Conservation (phyloP, 2,797 vertebrate species). For the Columba guinea region DNA sequence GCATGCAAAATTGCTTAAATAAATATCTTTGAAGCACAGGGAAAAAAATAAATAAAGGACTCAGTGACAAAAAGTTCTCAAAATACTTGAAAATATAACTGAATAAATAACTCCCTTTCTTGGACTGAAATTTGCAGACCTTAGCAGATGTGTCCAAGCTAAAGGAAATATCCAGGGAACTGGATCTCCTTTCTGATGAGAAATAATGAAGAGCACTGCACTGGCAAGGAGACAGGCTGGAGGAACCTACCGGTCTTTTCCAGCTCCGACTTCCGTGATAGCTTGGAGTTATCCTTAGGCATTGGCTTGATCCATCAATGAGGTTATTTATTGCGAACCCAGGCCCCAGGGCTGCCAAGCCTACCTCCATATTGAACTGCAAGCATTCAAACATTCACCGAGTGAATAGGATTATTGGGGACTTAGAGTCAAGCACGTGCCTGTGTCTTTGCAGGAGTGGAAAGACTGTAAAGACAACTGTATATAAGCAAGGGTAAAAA, state of each 20-base stretch:
- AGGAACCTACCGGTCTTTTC: constrained; percentile 30
- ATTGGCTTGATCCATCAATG: constrained; percentile 23
- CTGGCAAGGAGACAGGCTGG: constrained; percentile 35
- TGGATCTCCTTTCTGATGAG: constrained; percentile 45
- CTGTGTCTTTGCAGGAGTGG: background rate
- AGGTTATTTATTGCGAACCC: background rate
- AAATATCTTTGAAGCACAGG: background rate
- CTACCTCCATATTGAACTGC: background rate
- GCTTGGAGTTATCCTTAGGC: background rate
- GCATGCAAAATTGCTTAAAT: constrained; percentile 22
- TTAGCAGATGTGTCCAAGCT: constrained; percentile 59
- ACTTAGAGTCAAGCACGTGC: background rate
- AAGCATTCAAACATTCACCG: background rate
- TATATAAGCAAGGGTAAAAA: background rate
- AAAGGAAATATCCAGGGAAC: constrained; percentile 45
- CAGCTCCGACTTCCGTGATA: background rate
- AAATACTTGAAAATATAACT: constrained; percentile 56
- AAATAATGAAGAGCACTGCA: constrained; percentile 25
- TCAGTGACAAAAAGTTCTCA: constrained; percentile 2
- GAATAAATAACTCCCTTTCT: constrained; percentile 38
- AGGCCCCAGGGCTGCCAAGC: background rate
- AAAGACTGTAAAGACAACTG: background rate
- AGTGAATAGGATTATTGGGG: constrained; percentile 36
- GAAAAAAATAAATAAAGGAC: background rate
- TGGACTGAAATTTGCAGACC: constrained; percentile 46